phyloP scores from a whole-genome alignment of 1,140 invertebrate genomes.

The Ruditapes philippinarum region DNA sequence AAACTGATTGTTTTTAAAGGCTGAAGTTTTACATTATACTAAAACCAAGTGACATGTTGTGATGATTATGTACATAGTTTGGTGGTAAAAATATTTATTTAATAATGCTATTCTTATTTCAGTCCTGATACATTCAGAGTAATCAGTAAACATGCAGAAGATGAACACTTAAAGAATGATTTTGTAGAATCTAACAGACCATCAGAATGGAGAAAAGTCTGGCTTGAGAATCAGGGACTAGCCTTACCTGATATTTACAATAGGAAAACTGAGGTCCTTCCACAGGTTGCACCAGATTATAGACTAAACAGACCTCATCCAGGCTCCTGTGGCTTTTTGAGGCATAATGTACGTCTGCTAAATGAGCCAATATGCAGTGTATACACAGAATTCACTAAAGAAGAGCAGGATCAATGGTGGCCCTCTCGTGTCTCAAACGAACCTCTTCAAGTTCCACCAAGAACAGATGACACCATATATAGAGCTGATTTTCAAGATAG shows the following conservation, averaged over 20 bases:
- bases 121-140: slow-evolving; percentile 84
- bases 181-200: slow-evolving; percentile 71
- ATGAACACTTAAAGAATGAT: slow-evolving; percentile 68
- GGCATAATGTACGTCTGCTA: slow-evolving; percentile 79
- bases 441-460: slow-evolving; percentile 72
- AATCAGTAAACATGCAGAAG: slow-evolving; percentile 81
- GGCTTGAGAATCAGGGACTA: slow-evolving; percentile 68
- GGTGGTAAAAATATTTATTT: too few species aligned
- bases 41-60: background rate
- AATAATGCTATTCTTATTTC: too few species aligned
- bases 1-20: background rate
- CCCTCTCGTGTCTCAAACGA: slow-evolving; percentile 76
- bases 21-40: background rate
- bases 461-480: slow-evolving; percentile 79
- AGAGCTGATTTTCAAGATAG: slow-evolving; percentile 75
- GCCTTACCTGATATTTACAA: slow-evolving; percentile 75
- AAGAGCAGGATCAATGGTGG: slow-evolving; percentile 80
- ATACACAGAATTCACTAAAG: slow-evolving; percentile 73
- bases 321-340: slow-evolving; percentile 78
- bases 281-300: slow-evolving; percentile 76
- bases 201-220: slow-evolving; percentile 62
- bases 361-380: slow-evolving; percentile 85
- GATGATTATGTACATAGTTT: background rate
- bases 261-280: slow-evolving; percentile 75
- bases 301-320: slow-evolving; percentile 82